A percentile compares a stretch with the other conserved stretches of the same genome.
These are phyloP conservation scores for Lepilemur ruficaudatus DNA, from an alignment of 2,797 vertebrate genomes.

Conservation along the genomic window DNA sequence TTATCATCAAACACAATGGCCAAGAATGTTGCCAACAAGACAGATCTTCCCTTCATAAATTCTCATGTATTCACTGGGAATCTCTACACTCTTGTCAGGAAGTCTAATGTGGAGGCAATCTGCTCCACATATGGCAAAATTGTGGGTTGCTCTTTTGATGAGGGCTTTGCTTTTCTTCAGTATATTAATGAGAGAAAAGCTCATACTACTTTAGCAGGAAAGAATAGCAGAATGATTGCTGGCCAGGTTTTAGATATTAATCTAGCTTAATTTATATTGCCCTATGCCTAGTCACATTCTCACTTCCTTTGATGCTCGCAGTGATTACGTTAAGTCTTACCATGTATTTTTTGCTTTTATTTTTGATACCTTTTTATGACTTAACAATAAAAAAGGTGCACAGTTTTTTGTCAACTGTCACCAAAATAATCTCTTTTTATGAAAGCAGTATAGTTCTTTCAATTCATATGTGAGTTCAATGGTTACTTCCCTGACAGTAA, in stretches of 20 bases:
- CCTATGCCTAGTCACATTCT: slow-evolving; percentile 59
- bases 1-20: neutral
- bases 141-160: no score
- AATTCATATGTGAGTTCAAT: neutral
- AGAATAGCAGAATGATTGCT: neutral
- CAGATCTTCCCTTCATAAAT: neutral
- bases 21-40: neutral
- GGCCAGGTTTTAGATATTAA: neutral
- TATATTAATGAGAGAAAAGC: neutral
- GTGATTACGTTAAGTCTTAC: slow-evolving; percentile 64
- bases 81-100: no score
- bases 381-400: slow-evolving; percentile 81
- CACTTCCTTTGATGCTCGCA: slow-evolving; percentile 14
- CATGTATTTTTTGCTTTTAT: slow-evolving; percentile 76
- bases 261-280: slow-evolving; percentile 65
- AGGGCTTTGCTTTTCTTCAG: neutral
- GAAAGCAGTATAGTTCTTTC: slow-evolving; percentile 50
- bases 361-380: slow-evolving; percentile 82
- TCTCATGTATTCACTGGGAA: no score
- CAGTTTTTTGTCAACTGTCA: slow-evolving; percentile 72
- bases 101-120: no score
- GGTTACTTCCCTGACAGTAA: slow-evolving; percentile 40
- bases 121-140: no score
- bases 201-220: neutral
- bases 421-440: slow-evolving; percentile 64